Evolutionary conservation across 2,888 invertebrate species (phyloP), one percentile per base, ranked within the genome.

Genomic region (Brachyptera putata): DNA sequence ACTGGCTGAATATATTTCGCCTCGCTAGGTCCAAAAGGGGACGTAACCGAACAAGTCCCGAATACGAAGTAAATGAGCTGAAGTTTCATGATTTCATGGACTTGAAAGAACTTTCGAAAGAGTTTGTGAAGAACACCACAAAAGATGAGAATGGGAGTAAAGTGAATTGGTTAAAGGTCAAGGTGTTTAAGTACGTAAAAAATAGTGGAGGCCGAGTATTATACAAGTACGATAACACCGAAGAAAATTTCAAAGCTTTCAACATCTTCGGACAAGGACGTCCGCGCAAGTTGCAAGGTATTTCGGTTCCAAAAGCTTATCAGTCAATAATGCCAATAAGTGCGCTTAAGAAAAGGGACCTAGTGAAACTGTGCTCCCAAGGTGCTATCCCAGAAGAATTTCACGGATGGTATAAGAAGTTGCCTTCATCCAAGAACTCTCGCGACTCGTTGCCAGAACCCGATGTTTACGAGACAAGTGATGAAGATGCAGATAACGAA

Each of bases 1-100:
- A 68, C 56, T 67, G 63, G 66, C 22, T 66, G 21, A 65, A 61
- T 26, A 65, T 67, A 60, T 64, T 68, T 37, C 46, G 57, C 53
- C 25, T 61, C 26, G 64, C 63, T 41, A 43, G 63, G 3, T 61
- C 64, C 14, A 62, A 60, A 36, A 56, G 65, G 24, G 50, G 60
- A 58, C 36, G 2, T 16, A 67, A 64, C n/a, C 67, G 67, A 57
- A 34, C 41, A 36, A 57, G 55, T 43, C 39, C 26, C 21, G 60
- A 60, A 13, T 67, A 67, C 57, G 56, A 49, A 9, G 60, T 63
- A n/a, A 22, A 50, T 22, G 59, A 66, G 62, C 36, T 67, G 37
- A 60, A 56, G 30, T 65, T 57, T 56, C 49, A 48, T 50, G 63
- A 66, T 56, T 58, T 66, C 34, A 41, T 62, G 14, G 62, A 66